Evolutionary conservation across 2,888 invertebrate species (phyloP).

Genomic region (Nephrotoma flavescens): DNA sequence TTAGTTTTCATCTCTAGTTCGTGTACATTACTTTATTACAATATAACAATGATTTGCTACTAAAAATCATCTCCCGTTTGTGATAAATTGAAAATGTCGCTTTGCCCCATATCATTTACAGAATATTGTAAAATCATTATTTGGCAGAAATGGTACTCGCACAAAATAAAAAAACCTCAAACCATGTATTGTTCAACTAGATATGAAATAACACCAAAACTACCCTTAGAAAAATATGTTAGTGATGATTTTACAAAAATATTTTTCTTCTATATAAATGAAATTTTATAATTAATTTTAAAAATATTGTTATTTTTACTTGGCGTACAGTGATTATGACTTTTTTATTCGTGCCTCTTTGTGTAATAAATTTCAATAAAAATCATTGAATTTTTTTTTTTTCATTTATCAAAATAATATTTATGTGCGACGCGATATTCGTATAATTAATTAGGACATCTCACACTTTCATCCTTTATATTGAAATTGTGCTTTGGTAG

Average conservation of each 20-base stretch:
- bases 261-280: not conserved
- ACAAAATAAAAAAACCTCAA: not conserved
- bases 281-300: not conserved
- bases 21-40: not conserved
- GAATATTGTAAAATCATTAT: not conserved
- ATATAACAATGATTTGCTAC: not conserved
- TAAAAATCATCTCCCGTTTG: not conserved
- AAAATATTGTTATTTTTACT: not conserved
- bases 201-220: not conserved
- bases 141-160: not conserved
- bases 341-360: not conserved
- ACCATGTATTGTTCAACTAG: not conserved
- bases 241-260: not conserved
- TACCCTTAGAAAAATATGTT: not conserved
- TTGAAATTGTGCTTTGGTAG: too few relatives aligned
- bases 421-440: not conserved
- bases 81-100: not conserved
- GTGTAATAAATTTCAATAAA: not conserved
- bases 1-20: not conserved
- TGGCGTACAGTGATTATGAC: not conserved
- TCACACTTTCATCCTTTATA: not conserved
- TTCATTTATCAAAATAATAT: not conserved
- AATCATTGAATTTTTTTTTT: not conserved
- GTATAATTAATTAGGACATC: not conserved
- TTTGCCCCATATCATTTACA: not conserved